Evolutionary conservation across 2,113 vertebrate genomes (phyloP), one percentile per base, ranked within the genome.

Genomic region (Forbesichthys agassizii): DNA sequence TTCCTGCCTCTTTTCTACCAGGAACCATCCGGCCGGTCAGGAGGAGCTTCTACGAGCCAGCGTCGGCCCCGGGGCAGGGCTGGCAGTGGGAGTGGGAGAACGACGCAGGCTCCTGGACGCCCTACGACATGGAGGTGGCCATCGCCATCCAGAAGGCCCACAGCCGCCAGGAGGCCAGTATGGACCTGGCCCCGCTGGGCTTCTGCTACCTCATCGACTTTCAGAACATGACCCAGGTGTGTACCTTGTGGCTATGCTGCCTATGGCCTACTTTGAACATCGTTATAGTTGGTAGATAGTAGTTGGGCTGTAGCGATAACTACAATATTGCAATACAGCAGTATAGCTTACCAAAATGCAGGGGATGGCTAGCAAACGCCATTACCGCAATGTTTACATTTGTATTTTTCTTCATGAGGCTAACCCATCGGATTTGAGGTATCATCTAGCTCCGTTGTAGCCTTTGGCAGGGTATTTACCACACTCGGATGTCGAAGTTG

Each of bases 1-100:
- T n/a, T 1, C 51, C 5, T 36, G 5, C 52, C 3, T 49, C 27
- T 27, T 27, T 27, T 27, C 9, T 61, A 61, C 0, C 88, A 99
- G 98, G 97, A 54, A 98, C 96, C 55, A 95, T 98, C 91, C 93
- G 97, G 10, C 97, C 97, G 0, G 96, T 99, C 48, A 91, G 96
- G 51, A 94, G 98, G 68, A 96, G 94, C 77, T 98, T 99, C 82
- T 99, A 97, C 1, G 96, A 99, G 61, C 98, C 98, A 0, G 92
- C 94, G 61, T 98, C 97, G 0, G 97, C 96, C 0, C 97, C 97
- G 0, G 97, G 94, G 57, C 97, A 98, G 86, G 98, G 97, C 69
- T 95, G 97, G 79, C 95, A 98, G 83, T 99, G 98, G 98, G 98
- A 99, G 65, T 99, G 98, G 98, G 98, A 99, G 74, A 97, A 92